phyloP scores from a whole-genome alignment of 1,140 invertebrate genomes.

The Brachionus calyciflorus region DNA sequence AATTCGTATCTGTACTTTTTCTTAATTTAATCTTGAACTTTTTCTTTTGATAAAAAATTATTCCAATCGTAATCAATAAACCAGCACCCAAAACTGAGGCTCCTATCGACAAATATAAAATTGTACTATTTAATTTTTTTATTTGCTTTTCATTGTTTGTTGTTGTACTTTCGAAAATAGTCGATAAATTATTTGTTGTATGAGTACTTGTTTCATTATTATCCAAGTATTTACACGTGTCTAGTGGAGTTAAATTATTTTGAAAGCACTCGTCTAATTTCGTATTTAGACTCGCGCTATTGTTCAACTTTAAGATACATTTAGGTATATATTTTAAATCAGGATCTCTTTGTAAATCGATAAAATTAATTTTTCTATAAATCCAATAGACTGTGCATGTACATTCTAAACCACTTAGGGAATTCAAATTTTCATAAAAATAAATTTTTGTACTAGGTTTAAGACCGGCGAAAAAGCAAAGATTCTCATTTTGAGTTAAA shows the following conservation, averaged over 20 bases:
- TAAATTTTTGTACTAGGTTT: not conserved
- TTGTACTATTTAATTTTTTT: too few species aligned
- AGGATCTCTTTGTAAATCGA: not conserved
- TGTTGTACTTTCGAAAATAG: not conserved
- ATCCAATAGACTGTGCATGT: conserved; percentile 40
- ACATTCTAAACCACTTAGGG: not conserved
- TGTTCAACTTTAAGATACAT: conserved; percentile 9
- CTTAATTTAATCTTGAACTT: too few species aligned
- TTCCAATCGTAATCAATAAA: too few species aligned
- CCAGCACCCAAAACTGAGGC: too few species aligned
- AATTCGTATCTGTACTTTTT: too few species aligned
- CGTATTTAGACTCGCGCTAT: not conserved
- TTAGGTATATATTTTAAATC: conserved; percentile 16
- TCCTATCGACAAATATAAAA: too few species aligned
- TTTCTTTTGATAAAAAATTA: too few species aligned
- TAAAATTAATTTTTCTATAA: not conserved
- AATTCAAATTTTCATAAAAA: conserved; percentile 35
- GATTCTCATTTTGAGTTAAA: not conserved
- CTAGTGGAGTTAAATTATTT: not conserved
- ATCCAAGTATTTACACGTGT: not conserved
- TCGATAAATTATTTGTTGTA: not conserved
- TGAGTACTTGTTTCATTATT: not conserved
- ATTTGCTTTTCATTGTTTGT: too few species aligned
- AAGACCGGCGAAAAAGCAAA: conserved; percentile 26
- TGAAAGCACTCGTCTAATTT: not conserved